phyloP scores from a whole-genome alignment of 2,113 vertebrate genomes.

The Mandrillus leucophaeus region DNA sequence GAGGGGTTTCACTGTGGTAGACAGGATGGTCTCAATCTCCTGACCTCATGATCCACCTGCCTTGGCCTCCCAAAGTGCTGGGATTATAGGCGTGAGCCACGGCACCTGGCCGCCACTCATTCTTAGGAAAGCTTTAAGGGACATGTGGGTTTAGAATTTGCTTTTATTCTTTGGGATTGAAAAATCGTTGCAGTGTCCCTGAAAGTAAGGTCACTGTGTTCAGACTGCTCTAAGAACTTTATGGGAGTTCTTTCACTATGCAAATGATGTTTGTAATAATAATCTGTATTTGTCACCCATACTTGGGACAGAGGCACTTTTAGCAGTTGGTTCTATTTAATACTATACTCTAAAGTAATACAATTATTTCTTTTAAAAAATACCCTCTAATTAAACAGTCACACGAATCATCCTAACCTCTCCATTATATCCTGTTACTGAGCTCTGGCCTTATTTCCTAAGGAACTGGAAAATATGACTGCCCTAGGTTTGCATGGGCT shows the following conservation, averaged over 20 bases:
- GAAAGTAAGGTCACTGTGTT: background rate
- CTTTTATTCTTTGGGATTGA: background rate
- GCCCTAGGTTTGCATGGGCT: background rate
- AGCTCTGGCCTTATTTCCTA: background rate
- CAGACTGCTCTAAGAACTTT: background rate
- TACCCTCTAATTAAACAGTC: conserved; percentile 5
- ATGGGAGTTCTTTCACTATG: background rate
- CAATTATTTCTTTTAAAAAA: background rate
- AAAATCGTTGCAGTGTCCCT: background rate
- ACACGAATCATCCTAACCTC: background rate
- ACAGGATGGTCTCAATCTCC: too few species aligned
- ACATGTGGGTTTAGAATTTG: background rate
- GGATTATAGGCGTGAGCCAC: too few species aligned
- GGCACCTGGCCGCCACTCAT: background rate
- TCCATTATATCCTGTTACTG: background rate
- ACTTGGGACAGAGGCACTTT: background rate
- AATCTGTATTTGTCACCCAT: background rate
- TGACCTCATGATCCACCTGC: too few species aligned
- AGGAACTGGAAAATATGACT: background rate
- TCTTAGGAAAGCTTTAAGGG: background rate
- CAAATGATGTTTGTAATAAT: conserved; percentile 29
- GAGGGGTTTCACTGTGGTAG: too few species aligned
- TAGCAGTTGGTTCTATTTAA: conserved; percentile 13
- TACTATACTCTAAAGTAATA: background rate
- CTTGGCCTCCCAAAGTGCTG: too few species aligned